Evolutionary conservation across 2,888 invertebrate species (phyloP), one percentile per base, ranked within the genome.

Genomic region (Leptinotarsa peninsularis): DNA sequence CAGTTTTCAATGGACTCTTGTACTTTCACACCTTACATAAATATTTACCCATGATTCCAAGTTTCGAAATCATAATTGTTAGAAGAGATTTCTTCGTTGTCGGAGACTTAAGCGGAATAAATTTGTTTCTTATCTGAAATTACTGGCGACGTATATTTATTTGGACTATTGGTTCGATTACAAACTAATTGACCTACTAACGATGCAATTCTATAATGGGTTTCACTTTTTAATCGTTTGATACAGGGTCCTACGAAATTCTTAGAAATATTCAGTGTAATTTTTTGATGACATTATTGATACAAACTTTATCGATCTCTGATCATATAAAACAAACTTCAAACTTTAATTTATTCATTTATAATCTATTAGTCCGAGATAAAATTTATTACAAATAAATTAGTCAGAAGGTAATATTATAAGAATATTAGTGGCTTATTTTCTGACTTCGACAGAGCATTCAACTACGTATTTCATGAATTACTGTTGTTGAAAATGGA

Each of bases 171-270:
- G n/a, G 4, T 63, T 43, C 50, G 49, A 58, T 68, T 66, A 58
- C 43, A 52, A 43, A 73, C 76, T 69, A 69, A 72, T 68, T 72
- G 75, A 75, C 75, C 75, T 72, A 75, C 66, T 72, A 69, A 68
- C 63, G 69, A 66, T 75, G 75, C 75, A 75, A 68, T 72, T 72
- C 72, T 49, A 66, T 50, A 66, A 67, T 21, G 23, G 66, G 58
- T 75, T 75, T 75, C 75, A 75, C 75, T 75, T 75, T 63, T 63
- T 63, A 43, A 63, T 75, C 69, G 63, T 49, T 71, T 17, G 66
- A 15, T 70, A 70, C 66, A 70, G 68, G 52, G 63, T 66, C 63
- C 69, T 68, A 54, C 54, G 67, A 23, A 18, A n/a, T 43, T 52
- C 3, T 27, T 50, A 60, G 18, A 33, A 21, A 21, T 49, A 58